Conservation (phyloP, 1,140 invertebrate genomes). For the Trinorchestia longiramus region DNA sequence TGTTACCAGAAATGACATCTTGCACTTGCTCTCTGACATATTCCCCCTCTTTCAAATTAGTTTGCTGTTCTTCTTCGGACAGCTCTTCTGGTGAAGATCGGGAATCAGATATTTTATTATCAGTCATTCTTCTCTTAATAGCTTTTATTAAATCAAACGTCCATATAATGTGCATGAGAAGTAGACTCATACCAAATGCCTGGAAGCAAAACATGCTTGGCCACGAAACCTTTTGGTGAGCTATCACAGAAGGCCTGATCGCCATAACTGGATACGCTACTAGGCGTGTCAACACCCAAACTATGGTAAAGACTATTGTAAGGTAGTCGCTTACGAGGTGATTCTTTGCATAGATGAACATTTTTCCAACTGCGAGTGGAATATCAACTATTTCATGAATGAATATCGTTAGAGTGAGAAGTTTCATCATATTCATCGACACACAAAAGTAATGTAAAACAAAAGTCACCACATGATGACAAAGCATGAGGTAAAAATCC, state of each 20-base stretch:
- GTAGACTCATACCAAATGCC: neutral
- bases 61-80: neutral
- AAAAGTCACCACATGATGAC: neutral
- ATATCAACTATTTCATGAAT: neutral
- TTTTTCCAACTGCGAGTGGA: neutral
- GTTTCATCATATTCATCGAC: neutral
- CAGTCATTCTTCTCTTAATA: neutral
- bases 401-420: neutral
- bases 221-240: neutral
- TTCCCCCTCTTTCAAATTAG: too few relatives aligned
- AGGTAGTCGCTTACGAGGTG: neutral
- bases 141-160: neutral
- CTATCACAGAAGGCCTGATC: neutral
- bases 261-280: neutral
- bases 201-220: neutral
- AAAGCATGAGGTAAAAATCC: neutral
- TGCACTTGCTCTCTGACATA: too few relatives aligned
- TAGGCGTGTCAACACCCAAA: neutral
- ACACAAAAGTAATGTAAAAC: neutral
- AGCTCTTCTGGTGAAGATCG: neutral
- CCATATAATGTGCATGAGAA: neutral
- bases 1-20: too few relatives aligned
- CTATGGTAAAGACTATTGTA: neutral
- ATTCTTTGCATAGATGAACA: neutral
- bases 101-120: neutral